These are phyloP conservation scores for Aricia artaxerxes DNA, from an alignment of 2,888 invertebrate species.

Conservation along the genomic window DNA sequence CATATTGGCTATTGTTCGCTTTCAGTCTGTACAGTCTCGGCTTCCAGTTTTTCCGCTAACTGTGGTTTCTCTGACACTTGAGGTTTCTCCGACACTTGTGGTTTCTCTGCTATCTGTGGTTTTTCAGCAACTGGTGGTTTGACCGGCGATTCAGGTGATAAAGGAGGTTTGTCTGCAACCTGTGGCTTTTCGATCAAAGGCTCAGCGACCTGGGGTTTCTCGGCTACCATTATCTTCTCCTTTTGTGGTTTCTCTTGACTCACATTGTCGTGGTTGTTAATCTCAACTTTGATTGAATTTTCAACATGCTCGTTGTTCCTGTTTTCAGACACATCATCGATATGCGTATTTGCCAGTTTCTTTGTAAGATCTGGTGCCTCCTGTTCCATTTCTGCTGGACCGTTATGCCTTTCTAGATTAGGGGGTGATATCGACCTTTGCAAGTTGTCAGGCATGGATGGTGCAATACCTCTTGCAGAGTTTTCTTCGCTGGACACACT, in stretches of 20 bases:
- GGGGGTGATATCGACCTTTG: slow-evolving; percentile 68
- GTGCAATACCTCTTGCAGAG: slow-evolving; percentile 59
- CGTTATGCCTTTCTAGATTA: slow-evolving; percentile 62
- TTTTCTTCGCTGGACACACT: slow-evolving; percentile 69
- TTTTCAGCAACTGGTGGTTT: slow-evolving; percentile 44
- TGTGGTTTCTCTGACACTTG: slow-evolving; percentile 58
- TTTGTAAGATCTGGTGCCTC: slow-evolving; percentile 64
- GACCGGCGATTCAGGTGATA: slow-evolving; percentile 42
- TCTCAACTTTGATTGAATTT: slow-evolving; percentile 39
- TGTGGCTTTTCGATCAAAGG: slow-evolving; percentile 40
- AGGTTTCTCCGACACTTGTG: slow-evolving; percentile 53
- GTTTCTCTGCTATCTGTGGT: slow-evolving; percentile 51
- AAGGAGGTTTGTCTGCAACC: slow-evolving; percentile 46
- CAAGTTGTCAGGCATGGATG: slow-evolving; percentile 61
- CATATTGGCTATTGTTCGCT: slow-evolving; percentile 73
- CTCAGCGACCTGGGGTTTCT: slow-evolving; percentile 51
- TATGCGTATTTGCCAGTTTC: slow-evolving; percentile 61
- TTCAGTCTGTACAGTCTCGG: slow-evolving; percentile 62
- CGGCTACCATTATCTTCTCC: slow-evolving; percentile 42
- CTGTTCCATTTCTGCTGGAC: slow-evolving; percentile 71
- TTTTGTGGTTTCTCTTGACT: slow-evolving; percentile 38
- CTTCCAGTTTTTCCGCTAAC: slow-evolving; percentile 49
- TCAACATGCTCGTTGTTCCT: slow-evolving; percentile 38
- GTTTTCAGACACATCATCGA: slow-evolving; percentile 51
- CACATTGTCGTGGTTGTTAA: neutral